phyloP scores from a whole-genome alignment of 2,888 invertebrate species.

The Leuctra nigra region DNA sequence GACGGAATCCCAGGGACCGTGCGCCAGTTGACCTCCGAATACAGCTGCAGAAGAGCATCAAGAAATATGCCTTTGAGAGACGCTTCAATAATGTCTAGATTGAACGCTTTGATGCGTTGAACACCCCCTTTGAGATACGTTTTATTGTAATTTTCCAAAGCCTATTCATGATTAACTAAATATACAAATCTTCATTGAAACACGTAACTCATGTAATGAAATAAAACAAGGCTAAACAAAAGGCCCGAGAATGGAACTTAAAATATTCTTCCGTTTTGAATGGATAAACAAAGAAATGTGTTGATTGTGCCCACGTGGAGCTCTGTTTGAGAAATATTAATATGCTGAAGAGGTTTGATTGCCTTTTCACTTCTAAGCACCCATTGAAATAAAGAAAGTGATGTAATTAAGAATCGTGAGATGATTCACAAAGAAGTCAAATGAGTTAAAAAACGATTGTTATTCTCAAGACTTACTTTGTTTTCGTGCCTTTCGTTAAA shows the following conservation, averaged over 20 bases:
- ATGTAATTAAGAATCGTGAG: no score
- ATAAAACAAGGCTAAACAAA: background rate
- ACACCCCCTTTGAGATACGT: background rate
- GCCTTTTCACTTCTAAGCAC: no score
- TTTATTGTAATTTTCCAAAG: background rate
- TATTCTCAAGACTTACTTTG: no score
- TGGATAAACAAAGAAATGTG: background rate
- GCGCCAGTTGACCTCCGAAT: no score
- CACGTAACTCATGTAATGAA: background rate
- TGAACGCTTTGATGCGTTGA: background rate
- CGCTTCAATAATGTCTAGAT: background rate
- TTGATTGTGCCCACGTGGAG: background rate
- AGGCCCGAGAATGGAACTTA: background rate
- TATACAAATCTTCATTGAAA: slow-evolving; percentile 1
- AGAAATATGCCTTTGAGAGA: background rate
- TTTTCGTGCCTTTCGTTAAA: no score
- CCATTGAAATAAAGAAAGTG: no score
- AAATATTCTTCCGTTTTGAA: background rate
- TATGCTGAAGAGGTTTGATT: no score
- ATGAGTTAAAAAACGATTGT: no score
- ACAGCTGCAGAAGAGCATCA: slow-evolving; percentile 1
- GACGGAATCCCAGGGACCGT: no score
- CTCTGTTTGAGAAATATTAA: background rate
- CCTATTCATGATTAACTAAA: slow-evolving; percentile 5
- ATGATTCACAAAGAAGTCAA: no score